Base-by-base conservation (phyloP, 2,888 invertebrate species). In the Lymantria dispar region DNA sequence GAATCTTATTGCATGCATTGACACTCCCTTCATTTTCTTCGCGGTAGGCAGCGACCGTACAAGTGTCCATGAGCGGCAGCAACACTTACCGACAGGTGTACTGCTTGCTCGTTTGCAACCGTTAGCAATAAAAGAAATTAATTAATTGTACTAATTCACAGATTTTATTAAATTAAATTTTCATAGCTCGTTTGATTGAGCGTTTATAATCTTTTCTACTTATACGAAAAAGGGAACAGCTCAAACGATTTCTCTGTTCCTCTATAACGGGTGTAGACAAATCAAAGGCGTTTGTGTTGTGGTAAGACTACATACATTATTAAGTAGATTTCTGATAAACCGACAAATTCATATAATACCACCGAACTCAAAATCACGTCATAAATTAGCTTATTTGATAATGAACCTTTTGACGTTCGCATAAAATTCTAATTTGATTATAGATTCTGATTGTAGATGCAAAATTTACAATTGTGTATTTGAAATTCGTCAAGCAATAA, bases 281-380 rank as follows among this genome's bases (percentile, higher is more conserved):
- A 82, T 81, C 81, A 80, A 78, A 82, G 76, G 73, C 72, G 74
- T 77, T 83, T 79, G 77, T 77, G 72, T 68, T 72, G 77, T 69
- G 77, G 75, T 49, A 47, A 60, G 59, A 65, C 69, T 75, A 80
- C 82, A 81, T 82, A 81, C 77, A 81, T 81, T 82, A 83, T 82
- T 75, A 75, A 80, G 68, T 60, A 62, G 57, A 64, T 58, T 61
- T 59, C 64, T 76, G 73, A 74, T 76, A 80, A 77, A 71, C 71
- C 69, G 64, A 67, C 71, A 72, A 76, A 72, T 72, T 74, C 58
- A 48, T 59, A 48, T 56, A 60, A 61, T 54, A 50, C 53, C 38
- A 52, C 54, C 10, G 50, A 56, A 60, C 52, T 45, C 47, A 29
- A 13, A 36, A 40, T 10, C 44, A 41, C 14, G 8, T 7, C 8